phyloP scores from a whole-genome alignment of 2,113 vertebrate species.

The Sapayoa aenigma region DNA sequence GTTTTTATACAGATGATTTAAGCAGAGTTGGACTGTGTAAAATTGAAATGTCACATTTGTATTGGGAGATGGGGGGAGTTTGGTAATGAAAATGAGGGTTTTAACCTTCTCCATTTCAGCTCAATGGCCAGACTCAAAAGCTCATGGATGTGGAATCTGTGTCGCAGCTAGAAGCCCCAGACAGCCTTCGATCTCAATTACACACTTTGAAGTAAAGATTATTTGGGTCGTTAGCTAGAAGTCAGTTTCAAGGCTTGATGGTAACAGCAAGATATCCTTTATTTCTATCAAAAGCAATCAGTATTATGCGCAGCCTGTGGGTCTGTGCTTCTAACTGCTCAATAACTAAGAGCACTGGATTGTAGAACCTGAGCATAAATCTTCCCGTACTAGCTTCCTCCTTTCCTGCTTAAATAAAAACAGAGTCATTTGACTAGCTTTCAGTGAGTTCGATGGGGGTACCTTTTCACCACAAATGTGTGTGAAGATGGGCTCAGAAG shows the following conservation, averaged over 20 bases:
- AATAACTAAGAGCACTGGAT: neutral
- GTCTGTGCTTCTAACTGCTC: neutral
- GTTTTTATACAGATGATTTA: slow-evolving; percentile 81
- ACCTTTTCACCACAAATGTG: neutral
- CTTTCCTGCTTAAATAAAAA: neutral
- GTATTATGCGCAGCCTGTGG: neutral
- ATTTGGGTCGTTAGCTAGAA: slow-evolving; percentile 64
- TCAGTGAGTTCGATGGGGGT: neutral
- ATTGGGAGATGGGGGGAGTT: slow-evolving; percentile 63
- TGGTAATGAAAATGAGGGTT: slow-evolving; percentile 79
- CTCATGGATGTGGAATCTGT: slow-evolving; percentile 61
- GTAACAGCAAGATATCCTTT: slow-evolving; percentile 42
- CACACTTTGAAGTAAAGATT: slow-evolving; percentile 61
- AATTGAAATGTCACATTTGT: slow-evolving; percentile 83
- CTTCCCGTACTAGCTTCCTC: neutral
- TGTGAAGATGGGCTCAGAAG: neutral
- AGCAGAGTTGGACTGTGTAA: slow-evolving; percentile 76
- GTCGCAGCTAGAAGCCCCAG: slow-evolving; percentile 36
- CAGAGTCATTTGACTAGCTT: neutral
- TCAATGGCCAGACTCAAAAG: slow-evolving; percentile 71
- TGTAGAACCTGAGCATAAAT: neutral
- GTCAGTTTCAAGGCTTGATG: slow-evolving; percentile 38
- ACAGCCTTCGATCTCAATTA: slow-evolving; percentile 55
- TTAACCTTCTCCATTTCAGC: slow-evolving; percentile 77
- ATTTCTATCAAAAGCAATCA: slow-evolving; percentile 12